Base-by-base conservation (phyloP, 2,888 invertebrate genomes). In the Drosophila melanosoma region DNA sequence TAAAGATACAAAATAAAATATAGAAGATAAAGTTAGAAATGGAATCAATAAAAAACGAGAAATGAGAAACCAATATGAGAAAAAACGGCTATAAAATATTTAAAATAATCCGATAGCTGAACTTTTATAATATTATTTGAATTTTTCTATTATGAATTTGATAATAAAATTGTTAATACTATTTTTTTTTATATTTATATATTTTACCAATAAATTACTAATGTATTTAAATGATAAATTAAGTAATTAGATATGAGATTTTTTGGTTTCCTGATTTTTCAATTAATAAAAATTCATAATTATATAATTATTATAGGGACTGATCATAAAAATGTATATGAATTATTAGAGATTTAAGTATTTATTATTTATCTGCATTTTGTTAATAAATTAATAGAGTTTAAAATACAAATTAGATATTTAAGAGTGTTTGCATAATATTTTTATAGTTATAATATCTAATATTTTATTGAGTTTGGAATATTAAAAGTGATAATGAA, bases 1-100 rank as follows among this genome's bases (percentile, higher is more conserved):
- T 1, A 83, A 89, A 48, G 0, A 40, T n/a, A n/a, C n/a, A 56
- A 32, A 20, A 32, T n/a, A 23, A 5, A 23, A 5, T 33, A 57
- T 45, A 71, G 7, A 40, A 33, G 23, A 29, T 7, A 26, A 45
- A 20, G 3, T 58, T 26, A 42, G 23, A 12, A 17, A 36, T 29
- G 26, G 15, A 15, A 32, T 33, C 3, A 17, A 12, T 12, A 3
- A 17, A n/a, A 51, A 17, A 15, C n/a, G n/a, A n/a, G n/a, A n/a
- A n/a, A n/a, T n/a, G 17, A 36, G 6, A 40, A 42, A 12, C 12
- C 12, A 20, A 12, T 6, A 42, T 42, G 20, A 20, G 20, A 12
- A 42, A n/a, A 10, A 40, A n/a, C 10, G 1, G 10, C 1, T 8
- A 40, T 40, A n/a, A n/a, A n/a, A 40, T 40, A n/a, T 29, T n/a